Conservation (phyloP, 2,113 vertebrate genomes). For the Dromiciops gliroides region DNA sequence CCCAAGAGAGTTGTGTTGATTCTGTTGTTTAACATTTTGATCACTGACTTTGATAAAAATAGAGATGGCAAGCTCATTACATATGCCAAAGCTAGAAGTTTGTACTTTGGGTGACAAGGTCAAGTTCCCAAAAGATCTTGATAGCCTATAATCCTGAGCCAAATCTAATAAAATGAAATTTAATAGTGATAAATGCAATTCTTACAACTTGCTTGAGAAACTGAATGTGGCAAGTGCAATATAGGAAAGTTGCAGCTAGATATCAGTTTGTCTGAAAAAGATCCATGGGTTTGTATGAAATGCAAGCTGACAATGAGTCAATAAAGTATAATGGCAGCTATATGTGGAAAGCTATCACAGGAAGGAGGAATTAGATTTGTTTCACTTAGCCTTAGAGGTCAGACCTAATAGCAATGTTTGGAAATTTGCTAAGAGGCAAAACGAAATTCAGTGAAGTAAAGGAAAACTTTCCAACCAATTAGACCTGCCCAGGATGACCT, state of each 20-base stretch:
- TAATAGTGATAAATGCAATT: background rate
- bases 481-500: background rate
- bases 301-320: no score
- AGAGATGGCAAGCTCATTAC: background rate
- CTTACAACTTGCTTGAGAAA: background rate
- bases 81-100: background rate
- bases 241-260: background rate
- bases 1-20: background rate
- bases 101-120: background rate
- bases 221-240: background rate
- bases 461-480: background rate
- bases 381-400: background rate
- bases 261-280: background rate
- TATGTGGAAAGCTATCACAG: background rate
- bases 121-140: background rate
- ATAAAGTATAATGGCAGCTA: background rate
- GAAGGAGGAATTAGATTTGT: background rate
- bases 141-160: background rate
- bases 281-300: no score
- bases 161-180: background rate
- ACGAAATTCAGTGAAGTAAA: background rate
- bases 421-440: background rate
- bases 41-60: background rate
- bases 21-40: background rate
- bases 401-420: background rate